Evolutionary conservation across 2,888 invertebrate genomes (phyloP), one percentile per base, ranked within the genome.

Genomic region (Lasioglossum pauxillum): DNA sequence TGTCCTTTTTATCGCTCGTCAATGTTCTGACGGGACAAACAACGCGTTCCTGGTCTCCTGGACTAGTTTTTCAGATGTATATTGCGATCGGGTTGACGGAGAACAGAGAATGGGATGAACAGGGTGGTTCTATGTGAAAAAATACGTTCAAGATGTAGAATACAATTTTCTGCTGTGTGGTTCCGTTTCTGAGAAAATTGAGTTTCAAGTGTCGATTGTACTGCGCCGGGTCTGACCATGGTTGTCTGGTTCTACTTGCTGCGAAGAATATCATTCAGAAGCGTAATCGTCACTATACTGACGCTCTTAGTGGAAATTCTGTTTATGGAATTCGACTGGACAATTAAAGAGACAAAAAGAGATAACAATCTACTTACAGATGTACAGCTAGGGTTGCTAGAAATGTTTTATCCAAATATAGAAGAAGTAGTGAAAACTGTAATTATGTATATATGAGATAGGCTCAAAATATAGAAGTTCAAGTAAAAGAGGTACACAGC

Each of bases 1-100:
- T 72, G 16, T 60, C 69, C 53, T 38, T 74, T 46, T 72, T 38
- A 27, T 53, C 57, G 19, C 16, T 57, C 53, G 57, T 74, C 60
- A 14, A 60, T 27, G 60, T 5, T 60, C 27, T 14, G 27, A 27
- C 46, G 10, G 38, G 19, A 19, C 35, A 23, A 67, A 67, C 67
- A 67, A 10, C 67, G 8, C 35, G 60, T 27, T n/a, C n/a, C 60
- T 12, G 1, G 14, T 27, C 14, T 14, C 12, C 27, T 27, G 14
- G 27, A 60, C 27, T 5, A 14, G 4, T n/a, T 60, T 60, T 27
- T 1, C 5, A n/a, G 2, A 14, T 60, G 27, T 60, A n/a, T 27
- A 14, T 12, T 12, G 12, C 57, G 57, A 27, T 5, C 12, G 1
- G 53, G 23, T 23, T 53, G 53, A 8, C 7, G 53, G 53, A 1